These are phyloP conservation scores for Cynopterus sphinx DNA, from an alignment of 2,797 vertebrate species.

Conservation along the genomic window DNA sequence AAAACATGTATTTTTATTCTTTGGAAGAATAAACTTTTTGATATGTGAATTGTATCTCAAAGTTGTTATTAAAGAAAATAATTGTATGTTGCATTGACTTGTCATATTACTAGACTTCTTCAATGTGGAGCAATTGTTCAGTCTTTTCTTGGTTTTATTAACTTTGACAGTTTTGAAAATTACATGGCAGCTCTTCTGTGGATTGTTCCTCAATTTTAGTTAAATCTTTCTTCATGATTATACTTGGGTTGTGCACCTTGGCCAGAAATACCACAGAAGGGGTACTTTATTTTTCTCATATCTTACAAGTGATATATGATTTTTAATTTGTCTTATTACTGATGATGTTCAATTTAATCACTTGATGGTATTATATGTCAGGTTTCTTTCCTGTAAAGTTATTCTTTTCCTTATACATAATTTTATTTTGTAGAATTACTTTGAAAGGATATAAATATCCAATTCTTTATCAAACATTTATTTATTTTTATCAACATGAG, in stretches of 20 bases:
- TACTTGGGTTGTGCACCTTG: neutral
- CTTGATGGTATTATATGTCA: neutral
- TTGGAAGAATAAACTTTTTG: neutral
- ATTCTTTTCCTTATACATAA: conserved; percentile 19
- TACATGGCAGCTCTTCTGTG: neutral
- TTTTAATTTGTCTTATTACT: neutral
- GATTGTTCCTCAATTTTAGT: neutral
- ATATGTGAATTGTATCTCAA: neutral
- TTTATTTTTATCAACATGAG: neutral
- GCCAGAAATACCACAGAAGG: neutral
- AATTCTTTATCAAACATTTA: neutral
- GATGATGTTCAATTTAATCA: neutral
- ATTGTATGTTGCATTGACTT: neutral
- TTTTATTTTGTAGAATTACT: neutral
- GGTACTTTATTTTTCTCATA: neutral
- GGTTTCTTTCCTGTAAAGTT: neutral
- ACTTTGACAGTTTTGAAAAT: neutral
- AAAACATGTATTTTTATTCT: neutral
- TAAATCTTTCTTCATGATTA: neutral
- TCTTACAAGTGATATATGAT: neutral
- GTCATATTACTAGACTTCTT: neutral
- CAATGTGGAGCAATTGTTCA: neutral
- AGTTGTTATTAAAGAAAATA: neutral
- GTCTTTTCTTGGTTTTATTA: neutral
- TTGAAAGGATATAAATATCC: neutral